Base-by-base conservation (phyloP, 2,113 vertebrate species). In the Meleagris gallopavo region DNA sequence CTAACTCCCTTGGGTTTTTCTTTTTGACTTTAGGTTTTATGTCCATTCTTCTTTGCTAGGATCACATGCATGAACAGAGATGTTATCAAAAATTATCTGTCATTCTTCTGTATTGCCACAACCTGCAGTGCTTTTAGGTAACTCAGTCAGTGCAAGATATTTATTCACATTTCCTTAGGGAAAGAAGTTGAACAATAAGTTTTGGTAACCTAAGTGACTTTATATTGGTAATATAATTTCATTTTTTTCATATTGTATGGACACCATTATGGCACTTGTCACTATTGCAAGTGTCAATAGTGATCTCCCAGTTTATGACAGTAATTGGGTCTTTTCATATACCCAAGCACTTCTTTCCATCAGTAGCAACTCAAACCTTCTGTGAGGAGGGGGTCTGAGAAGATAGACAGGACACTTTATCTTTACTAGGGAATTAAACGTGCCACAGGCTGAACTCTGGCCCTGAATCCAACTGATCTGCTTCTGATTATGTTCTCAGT, bases 141-240 rank as follows among this genome's bases (percentile, higher is more conserved):
- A 61, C 54, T 78, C 73, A 36, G 80, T 30, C 71, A 88, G 32
- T 8, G 2, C 38, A 74, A 77, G 40, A 58, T 71, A 75, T 64
- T 83, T 75, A 72, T 90, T 78, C 90, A 46, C 11, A 48, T 57
- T 89, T 90, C 62, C 83, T 86, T 43, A 29, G 70, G 70, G 81
- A 70, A 86, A 69, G 65, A 64, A 78, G 19, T 92, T 88, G 75
- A 92, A 70, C 90, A 90, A 82, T 25, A 25, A 38, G 24, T 64
- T 66, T 52, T 67, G 60, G 66, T 69, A 73, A 54, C 48, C 62
- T 58, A 45, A 13, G 18, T 62, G 52, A 62, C 73, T 54, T 75
- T 10, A 7, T 13, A 70, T 62, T 43, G 54, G 4, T 30, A 74
- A 41, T 64, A 81, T 34, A 45, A 45, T 69, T 76, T 29, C 24